Percentiles rank a stretch among this genome's conserved stretches.
Conservation (phyloP, 2,797 vertebrate genomes). For the Microchirus variegatus region DNA sequence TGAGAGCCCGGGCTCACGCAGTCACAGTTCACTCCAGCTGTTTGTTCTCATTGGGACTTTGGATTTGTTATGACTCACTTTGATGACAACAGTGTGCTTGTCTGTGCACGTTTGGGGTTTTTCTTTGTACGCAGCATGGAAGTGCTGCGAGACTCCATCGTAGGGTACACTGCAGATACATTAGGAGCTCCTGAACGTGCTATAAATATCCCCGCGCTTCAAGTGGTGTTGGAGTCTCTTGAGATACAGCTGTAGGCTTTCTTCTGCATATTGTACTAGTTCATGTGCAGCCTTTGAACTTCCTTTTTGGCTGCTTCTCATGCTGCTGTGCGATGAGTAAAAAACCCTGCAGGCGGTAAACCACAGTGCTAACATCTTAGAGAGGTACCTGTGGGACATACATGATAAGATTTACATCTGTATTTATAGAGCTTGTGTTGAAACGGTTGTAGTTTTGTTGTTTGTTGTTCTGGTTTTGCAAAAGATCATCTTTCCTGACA, state of each 20-base stretch:
- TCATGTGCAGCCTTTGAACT: slow-evolving; percentile 43
- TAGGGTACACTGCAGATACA: slow-evolving; percentile 22
- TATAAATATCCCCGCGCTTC: slow-evolving; percentile 64
- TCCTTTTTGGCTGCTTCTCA: background rate
- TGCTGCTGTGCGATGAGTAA: slow-evolving; percentile 22
- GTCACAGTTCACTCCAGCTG: slow-evolving; percentile 46
- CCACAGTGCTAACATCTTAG: background rate
- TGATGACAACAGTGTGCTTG: slow-evolving; percentile 39
- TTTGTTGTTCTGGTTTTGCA: slow-evolving; percentile 7
- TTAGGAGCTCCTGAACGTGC: slow-evolving; percentile 28
- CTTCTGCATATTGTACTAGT: slow-evolving; percentile 16
- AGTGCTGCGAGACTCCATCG: slow-evolving; percentile 13
- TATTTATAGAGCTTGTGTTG: slow-evolving; percentile 10
- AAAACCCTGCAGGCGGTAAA: slow-evolving; percentile 25
- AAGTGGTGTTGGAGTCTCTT: slow-evolving; percentile 52
- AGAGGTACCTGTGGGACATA: background rate
- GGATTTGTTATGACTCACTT: slow-evolving; percentile 45
- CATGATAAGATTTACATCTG: slow-evolving; percentile 6
- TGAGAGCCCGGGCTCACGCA: background rate
- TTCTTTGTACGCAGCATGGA: slow-evolving; percentile 1
- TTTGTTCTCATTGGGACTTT: slow-evolving; percentile 37
- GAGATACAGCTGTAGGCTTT: slow-evolving; percentile 52
- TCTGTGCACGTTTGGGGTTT: slow-evolving; percentile 35
- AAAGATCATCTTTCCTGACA: slow-evolving; percentile 4
- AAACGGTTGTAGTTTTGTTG: slow-evolving; percentile 15